phyloP scores from a whole-genome alignment of 2,113 vertebrate species.

The Catharus bicknelli region DNA sequence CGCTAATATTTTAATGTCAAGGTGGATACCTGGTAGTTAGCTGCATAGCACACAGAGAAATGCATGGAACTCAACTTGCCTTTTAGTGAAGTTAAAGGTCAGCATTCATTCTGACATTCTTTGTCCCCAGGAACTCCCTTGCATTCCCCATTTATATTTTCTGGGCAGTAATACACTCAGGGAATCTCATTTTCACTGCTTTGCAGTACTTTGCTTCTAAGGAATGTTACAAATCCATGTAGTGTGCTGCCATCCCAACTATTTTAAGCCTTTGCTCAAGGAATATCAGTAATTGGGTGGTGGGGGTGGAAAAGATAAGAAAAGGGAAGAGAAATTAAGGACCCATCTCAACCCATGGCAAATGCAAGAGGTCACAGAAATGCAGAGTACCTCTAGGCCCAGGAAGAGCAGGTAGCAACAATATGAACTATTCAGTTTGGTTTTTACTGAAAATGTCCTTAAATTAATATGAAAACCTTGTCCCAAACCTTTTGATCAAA shows the following conservation, averaged over 20 bases:
- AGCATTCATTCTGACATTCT: neutral
- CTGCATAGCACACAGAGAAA: neutral
- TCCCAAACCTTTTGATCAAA: neutral
- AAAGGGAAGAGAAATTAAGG: neutral
- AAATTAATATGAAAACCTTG: neutral
- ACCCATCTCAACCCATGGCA: neutral
- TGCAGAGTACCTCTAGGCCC: neutral
- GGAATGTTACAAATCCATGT: slow-evolving; percentile 6
- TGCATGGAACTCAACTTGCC: neutral
- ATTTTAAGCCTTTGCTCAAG: slow-evolving; percentile 14
- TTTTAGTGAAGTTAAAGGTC: slow-evolving; percentile 24
- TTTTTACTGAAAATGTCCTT: neutral
- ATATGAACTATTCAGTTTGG: neutral
- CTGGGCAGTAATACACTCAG: neutral
- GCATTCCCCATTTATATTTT: neutral
- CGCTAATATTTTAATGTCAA: neutral
- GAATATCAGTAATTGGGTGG: neutral
- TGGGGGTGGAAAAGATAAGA: neutral
- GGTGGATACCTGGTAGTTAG: neutral
- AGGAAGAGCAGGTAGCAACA: neutral
- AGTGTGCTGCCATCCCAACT: neutral
- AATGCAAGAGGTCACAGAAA: neutral
- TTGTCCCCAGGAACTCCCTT: neutral
- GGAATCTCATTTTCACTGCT: neutral
- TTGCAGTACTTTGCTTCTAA: neutral